Evolutionary conservation across 2,113 vertebrate species (phyloP).

Genomic region (Vanacampus margaritifer): DNA sequence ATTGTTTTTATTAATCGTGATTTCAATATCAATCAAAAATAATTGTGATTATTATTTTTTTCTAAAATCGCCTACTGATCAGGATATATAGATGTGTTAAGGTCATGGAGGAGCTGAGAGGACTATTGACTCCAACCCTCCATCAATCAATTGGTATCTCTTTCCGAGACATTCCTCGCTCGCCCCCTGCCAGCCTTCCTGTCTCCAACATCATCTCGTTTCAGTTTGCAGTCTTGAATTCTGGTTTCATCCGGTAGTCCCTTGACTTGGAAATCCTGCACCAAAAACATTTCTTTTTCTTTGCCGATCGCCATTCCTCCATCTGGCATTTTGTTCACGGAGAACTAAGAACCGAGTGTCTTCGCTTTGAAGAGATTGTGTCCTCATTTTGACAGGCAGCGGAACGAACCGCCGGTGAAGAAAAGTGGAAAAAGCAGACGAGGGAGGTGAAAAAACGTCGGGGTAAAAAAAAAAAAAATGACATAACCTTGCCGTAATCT

Average conservation of each 20-base stretch:
- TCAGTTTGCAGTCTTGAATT: conserved; percentile 29
- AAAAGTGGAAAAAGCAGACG: background rate
- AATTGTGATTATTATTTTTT: too few species aligned
- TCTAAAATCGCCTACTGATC: too few species aligned
- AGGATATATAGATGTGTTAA: background rate
- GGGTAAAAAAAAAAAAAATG: background rate
- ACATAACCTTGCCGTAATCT: background rate
- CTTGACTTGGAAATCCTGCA: conserved; percentile 18
- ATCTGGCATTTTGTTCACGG: conserved; percentile 6
- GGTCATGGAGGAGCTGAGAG: conserved; percentile 47
- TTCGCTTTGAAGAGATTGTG: conserved; percentile 8
- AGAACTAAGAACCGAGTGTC: conserved; percentile 16
- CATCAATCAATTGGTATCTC: conserved; percentile 22
- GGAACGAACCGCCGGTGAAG: conserved; percentile 8
- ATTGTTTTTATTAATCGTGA: too few species aligned
- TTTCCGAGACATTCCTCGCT: conserved; percentile 16
- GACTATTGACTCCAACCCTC: conserved; percentile 36
- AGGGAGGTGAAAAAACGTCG: background rate
- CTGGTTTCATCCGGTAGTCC: conserved; percentile 10
- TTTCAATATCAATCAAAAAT: too few species aligned
- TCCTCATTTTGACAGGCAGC: conserved; percentile 36
- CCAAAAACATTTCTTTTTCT: conserved; percentile 10
- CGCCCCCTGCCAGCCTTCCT: conserved; percentile 13
- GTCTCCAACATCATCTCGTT: conserved; percentile 8
- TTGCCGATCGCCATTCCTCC: conserved; percentile 38